These are phyloP conservation scores for Oostethus manadensis DNA, from an alignment of 2,113 vertebrate genomes.

Conservation along the genomic window DNA sequence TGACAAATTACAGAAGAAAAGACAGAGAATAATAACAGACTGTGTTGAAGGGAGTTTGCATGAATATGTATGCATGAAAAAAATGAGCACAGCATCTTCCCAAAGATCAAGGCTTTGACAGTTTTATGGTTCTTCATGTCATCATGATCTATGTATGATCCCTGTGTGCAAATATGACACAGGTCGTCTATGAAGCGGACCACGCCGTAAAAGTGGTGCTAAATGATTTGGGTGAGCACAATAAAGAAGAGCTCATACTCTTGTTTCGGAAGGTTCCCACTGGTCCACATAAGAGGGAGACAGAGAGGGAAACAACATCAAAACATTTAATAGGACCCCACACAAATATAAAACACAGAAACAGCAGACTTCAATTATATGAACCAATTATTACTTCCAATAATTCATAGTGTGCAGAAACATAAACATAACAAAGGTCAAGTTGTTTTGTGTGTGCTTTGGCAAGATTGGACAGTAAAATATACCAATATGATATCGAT, in stretches of 20 bases:
- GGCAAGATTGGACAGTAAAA: too few species aligned
- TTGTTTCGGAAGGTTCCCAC: slow-evolving; percentile 82
- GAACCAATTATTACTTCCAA: slow-evolving; percentile 12
- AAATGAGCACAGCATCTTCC: slow-evolving; percentile 24
- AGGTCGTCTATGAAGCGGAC: slow-evolving; percentile 33
- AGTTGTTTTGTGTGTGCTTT: too few species aligned
- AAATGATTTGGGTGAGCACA: slow-evolving; percentile 57
- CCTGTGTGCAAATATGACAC: slow-evolving; percentile 26
- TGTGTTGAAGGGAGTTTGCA: background rate
- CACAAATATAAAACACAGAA: slow-evolving; percentile 19
- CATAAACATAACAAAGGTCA: too few species aligned
- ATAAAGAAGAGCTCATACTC: slow-evolving; percentile 60
- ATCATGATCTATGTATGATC: slow-evolving; percentile 34
- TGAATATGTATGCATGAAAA: slow-evolving; percentile 34
- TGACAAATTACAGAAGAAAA: background rate
- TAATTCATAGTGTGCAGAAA: too few species aligned
- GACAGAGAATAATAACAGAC: background rate
- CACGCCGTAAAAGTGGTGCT: slow-evolving; percentile 13
- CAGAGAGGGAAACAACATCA: slow-evolving; percentile 49
- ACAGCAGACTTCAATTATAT: background rate
- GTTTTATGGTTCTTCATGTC: slow-evolving; percentile 23
- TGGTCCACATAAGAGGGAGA: slow-evolving; percentile 57
- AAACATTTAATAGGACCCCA: slow-evolving; percentile 24
- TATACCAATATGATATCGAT: too few species aligned
- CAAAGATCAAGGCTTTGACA: background rate